Percentiles rank a stretch among this genome's conserved stretches.
These are phyloP conservation scores for Morone chrysops DNA, from an alignment of 2,113 vertebrate genomes.

Conservation along the genomic window DNA sequence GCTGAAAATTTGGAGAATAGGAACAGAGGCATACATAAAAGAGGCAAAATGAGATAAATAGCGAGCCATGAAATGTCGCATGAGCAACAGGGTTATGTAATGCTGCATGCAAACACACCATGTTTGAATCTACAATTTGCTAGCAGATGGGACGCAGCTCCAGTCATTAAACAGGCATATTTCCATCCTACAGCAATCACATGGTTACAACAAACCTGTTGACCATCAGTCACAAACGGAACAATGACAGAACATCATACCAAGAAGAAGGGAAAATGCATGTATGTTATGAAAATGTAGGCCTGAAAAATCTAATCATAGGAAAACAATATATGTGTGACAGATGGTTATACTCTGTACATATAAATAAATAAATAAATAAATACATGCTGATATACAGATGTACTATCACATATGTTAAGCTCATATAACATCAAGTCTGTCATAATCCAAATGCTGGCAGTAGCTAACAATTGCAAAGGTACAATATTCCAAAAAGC, in stretches of 20 bases:
- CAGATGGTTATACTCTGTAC: neutral
- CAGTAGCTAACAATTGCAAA: slow-evolving; percentile 11
- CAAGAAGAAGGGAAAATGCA: neutral
- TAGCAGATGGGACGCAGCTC: slow-evolving; percentile 55
- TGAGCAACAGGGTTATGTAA: slow-evolving; percentile 55
- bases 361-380: neutral
- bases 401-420: neutral
- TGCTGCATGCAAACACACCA: slow-evolving; percentile 28
- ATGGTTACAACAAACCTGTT: slow-evolving; percentile 37
- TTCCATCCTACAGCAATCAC: slow-evolving; percentile 24
- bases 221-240: slow-evolving; percentile 27
- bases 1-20: slow-evolving; percentile 3
- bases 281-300: neutral
- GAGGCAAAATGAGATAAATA: slow-evolving; percentile 37
- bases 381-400: too few species aligned
- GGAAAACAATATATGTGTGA: neutral
- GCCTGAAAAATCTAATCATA: neutral
- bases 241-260: neutral
- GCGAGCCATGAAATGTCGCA: slow-evolving; percentile 28
- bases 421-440: neutral
- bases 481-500: neutral
- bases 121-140: slow-evolving; percentile 32
- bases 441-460: neutral
- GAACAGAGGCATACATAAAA: slow-evolving; percentile 19
- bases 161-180: slow-evolving; percentile 42